Base-by-base conservation (phyloP, 2,888 invertebrate species). In the Pseudanteris insignis region DNA sequence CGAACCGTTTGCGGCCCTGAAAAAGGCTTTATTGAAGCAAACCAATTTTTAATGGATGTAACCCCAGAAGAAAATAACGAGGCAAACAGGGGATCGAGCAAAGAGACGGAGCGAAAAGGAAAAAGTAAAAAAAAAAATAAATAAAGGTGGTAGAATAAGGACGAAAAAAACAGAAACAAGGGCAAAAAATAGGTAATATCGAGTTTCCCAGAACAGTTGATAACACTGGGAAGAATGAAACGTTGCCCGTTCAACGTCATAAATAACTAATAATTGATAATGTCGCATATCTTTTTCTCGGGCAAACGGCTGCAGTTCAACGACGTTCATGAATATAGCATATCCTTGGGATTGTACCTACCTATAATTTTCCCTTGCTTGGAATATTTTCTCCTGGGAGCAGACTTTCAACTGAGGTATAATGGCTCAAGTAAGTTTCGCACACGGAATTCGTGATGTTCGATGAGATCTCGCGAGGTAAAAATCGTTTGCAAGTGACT, bases 361-460 rank as follows among this genome's bases (percentile, higher is more conserved):
- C 38, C 54, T 46, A 46, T 55, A 55, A 55, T 55, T 55, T 46
- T 26, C 30, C 40, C 38, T 41, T 38, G 46, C 46, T 55, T 46
- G 54, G 54, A 55, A 55, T 55, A 55, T 55, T 55, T 55, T 46
- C 54, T 55, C 46, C 15, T 37, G 54, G 54, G 55, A 55, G 47
- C 38, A 33, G 40, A 50, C 40, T 50, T 40, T 37, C 41, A 29
- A 13, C 24, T 33, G 40, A 28, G 33, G 32, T 36, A 48, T 57
- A 57, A 57, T 43, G 43, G 48, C 32, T 15, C 21, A 36, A 57
- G 47, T 57, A 43, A 43, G 43, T 43, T 48, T 43, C 40, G 43
- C 57, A 43, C 43, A 36, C 28, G 33, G 57, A 57, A 57, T 57
- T 48, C 57, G 43, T 48, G 41, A 57, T 48, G 37, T 11, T 48